These are phyloP conservation scores for Drosophila aldrichi DNA, from an alignment of 2,888 invertebrate species.

Conservation along the genomic window DNA sequence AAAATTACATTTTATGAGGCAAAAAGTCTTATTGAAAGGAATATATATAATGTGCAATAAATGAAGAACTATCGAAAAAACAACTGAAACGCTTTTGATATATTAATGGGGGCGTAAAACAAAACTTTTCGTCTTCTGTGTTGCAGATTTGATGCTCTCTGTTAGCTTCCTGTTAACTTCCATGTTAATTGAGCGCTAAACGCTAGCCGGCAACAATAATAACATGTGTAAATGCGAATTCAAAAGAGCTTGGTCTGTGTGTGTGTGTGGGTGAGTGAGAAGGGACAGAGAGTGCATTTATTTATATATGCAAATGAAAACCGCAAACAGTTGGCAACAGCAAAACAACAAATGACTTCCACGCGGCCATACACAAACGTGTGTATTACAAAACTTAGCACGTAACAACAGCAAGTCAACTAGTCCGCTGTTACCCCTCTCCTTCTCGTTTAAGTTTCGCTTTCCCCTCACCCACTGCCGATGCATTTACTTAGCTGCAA, in stretches of 20 bases:
- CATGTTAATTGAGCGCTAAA: conserved; percentile 20
- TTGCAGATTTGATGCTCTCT: conserved; percentile 18
- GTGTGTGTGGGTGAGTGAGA: neutral
- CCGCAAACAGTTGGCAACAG: conserved; percentile 62
- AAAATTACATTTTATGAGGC: neutral
- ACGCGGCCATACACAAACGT: conserved; percentile 15
- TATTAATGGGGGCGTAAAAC: neutral
- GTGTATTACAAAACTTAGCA: conserved; percentile 57
- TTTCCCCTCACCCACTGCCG: neutral
- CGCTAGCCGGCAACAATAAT: conserved; percentile 58
- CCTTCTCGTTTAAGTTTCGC: neutral
- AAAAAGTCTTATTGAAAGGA: neutral
- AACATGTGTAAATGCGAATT: conserved; percentile 9
- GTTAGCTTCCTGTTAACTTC: conserved; percentile 17
- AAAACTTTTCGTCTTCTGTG: conserved; percentile 1
- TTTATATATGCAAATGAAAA: conserved; percentile 40
- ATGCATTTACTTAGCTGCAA: conserved; percentile 43
- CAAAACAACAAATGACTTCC: conserved; percentile 23
- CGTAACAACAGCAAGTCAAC: conserved; percentile 31
- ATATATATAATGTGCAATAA: neutral
- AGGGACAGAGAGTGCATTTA: conserved; percentile 14
- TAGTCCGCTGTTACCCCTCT: neutral
- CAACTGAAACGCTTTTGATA: neutral
- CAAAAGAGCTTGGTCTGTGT: neutral
- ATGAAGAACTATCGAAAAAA: neutral